phyloP scores from a whole-genome alignment of 2,797 vertebrate species.

The Gila robusta region DNA sequence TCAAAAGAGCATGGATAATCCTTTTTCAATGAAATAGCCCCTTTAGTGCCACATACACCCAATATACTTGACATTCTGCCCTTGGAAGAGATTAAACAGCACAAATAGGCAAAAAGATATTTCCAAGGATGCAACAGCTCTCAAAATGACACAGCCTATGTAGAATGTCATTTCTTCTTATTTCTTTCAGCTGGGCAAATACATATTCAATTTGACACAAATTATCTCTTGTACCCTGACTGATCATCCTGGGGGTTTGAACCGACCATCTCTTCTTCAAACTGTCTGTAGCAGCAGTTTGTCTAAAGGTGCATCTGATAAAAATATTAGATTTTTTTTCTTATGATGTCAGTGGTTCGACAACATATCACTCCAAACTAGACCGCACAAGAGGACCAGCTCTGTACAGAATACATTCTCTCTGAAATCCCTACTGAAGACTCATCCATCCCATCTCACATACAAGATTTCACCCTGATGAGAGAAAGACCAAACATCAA shows the following conservation, averaged over 20 bases:
- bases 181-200: conserved; percentile 29
- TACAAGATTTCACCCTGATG: conserved; percentile 53
- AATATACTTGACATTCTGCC: conserved; percentile 6
- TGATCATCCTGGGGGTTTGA: conserved; percentile 52
- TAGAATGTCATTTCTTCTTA: conserved; percentile 30
- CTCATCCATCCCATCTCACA: conserved; percentile 4
- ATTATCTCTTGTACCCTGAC: conserved; percentile 50
- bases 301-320: conserved; percentile 36
- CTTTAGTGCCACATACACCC: background rate
- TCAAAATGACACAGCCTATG: conserved; percentile 4
- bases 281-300: conserved; percentile 45
- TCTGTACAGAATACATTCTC: conserved; percentile 14
- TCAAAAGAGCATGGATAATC: background rate
- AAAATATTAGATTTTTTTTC: conserved; percentile 38
- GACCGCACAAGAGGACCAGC: conserved; percentile 9
- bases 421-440: conserved; percentile 26
- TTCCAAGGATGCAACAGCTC: conserved; percentile 30
- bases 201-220: conserved; percentile 41
- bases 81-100: conserved; percentile 1
- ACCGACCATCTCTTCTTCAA: conserved; percentile 53
- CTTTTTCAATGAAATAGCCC: background rate
- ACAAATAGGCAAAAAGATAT: conserved; percentile 17
- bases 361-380: conserved; percentile 24
- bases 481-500: conserved; percentile 54
- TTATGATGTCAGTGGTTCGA: conserved; percentile 31